Evolutionary conservation across 2,888 invertebrate species (phyloP).

Genomic region (Trachelus iudaicus): DNA sequence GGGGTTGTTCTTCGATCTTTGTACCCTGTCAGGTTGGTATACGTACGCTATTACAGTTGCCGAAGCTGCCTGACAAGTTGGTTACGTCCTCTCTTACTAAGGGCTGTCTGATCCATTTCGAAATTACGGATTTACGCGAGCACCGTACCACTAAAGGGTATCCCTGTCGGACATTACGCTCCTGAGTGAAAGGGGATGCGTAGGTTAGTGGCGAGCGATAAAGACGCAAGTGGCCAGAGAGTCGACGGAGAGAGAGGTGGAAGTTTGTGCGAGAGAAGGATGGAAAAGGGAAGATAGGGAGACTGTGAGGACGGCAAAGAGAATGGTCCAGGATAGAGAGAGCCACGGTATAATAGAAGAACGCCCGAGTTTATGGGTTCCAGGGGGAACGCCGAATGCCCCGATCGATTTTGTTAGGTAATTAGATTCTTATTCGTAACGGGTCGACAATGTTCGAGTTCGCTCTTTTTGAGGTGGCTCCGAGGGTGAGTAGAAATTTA

Average conservation of each 20-base stretch:
- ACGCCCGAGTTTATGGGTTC: conserved; percentile 23
- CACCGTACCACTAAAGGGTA: conserved; percentile 22
- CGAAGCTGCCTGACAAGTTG: conserved; percentile 23
- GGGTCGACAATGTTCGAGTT: not conserved
- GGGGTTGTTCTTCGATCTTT: not conserved
- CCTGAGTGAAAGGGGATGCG: conserved; percentile 7
- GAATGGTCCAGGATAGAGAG: conserved; percentile 14
- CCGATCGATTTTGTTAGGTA: conserved; percentile 20
- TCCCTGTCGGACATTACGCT: conserved; percentile 30
- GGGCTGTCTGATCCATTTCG: conserved; percentile 15
- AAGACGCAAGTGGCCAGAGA: conserved; percentile 8
- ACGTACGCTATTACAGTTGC: no score
- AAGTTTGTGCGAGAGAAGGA: not conserved
- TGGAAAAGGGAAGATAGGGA: conserved; percentile 3
- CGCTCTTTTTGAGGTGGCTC: not conserved
- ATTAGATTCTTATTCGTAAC: conserved; percentile 6
- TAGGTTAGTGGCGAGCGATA: conserved; percentile 17
- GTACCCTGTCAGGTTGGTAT: not conserved
- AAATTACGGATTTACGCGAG: conserved; percentile 34
- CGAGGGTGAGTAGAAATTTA: not conserved
- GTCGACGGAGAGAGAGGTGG: conserved; percentile 1
- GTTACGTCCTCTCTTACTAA: conserved; percentile 29
- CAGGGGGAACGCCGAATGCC: conserved; percentile 12
- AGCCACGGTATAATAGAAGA: conserved; percentile 16
- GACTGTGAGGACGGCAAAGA: conserved; percentile 8